Base-by-base conservation (phyloP, 35 echinoderm and acorn worm genomes). In the Apostichopus californicus region DNA sequence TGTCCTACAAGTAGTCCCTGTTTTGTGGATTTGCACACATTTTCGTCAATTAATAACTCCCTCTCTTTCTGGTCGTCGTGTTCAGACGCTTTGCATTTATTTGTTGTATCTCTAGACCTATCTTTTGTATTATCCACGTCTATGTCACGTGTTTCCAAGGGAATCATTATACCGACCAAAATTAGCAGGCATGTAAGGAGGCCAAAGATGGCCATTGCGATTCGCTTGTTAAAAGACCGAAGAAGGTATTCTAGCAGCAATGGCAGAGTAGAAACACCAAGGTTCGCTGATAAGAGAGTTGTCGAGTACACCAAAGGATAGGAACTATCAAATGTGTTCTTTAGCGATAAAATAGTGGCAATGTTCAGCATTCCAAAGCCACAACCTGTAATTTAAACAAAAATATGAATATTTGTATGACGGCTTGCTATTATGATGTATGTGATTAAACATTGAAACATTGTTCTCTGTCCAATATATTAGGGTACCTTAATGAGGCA, bases 281-380 rank as follows among this genome's bases (percentile, higher is more conserved):
- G 5, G 17, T 59, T 65, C 3, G 86, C 25, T 2, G 86, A 14
- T 34, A 87, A 63, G 6, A 65, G 57, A 58, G 56, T 66, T 24
- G 52, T 34, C 59, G 86, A 63, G 59, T 24, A 87, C n/a, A 57
- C 64, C 10, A 15, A 13, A 5, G 12, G 17, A 22, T 63, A 87
- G 15, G 86, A 87, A 68, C 64, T 20, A 13, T 20, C 57, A 59
- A 87, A 87, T 1, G 54, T 56, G 20, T 87, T 58, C 26, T 87
- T 87, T 14, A 87, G 86, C 8, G 86, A 25, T 71, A 87, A 20
- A 8, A 87, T 23, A n/a, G 86, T 87, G 10, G 59, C 86, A 59
- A 87, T 87, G 86, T 87, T 87, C 3, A 87, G 11, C 6, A 87
- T 5, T 18, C 86, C 86, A 87, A 87, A 87, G 6, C 86, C 86